Evolutionary conservation across 2,113 vertebrate species (phyloP).

Genomic region (Ciconia maguari): DNA sequence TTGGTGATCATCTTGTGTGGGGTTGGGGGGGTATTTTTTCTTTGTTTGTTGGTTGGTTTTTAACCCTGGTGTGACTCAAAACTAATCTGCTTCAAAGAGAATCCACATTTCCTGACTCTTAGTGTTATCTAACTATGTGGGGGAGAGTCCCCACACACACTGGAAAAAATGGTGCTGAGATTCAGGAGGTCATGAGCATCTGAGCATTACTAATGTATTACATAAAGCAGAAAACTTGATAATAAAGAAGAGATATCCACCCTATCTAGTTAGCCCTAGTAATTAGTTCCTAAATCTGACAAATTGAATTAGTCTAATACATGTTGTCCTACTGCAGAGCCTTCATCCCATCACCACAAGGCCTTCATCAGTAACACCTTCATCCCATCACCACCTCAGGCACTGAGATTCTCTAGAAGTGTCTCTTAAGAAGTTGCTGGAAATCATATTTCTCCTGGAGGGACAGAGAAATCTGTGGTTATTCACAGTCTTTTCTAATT

Average conservation of each 20-base stretch:
- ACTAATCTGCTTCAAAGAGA: background rate
- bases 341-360: background rate
- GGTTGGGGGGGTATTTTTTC: background rate
- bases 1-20: background rate
- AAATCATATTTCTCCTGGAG: background rate
- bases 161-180: background rate
- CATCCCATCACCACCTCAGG: background rate
- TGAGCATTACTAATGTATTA: background rate
- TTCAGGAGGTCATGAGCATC: background rate
- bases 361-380: background rate
- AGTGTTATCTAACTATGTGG: background rate
- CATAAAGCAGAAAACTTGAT: background rate
- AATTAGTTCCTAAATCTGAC: background rate
- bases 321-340: background rate
- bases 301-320: background rate
- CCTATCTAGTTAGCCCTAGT: background rate
- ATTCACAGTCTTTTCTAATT: background rate
- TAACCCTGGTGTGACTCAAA: background rate
- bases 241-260: background rate
- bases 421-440: background rate
- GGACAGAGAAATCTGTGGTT: background rate
- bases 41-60: background rate
- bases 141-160: background rate
- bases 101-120: background rate
- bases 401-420: background rate